Evolutionary conservation across 92 coral and sea anemone genomes (phyloP).

Genomic region (Siderastrea siderea): DNA sequence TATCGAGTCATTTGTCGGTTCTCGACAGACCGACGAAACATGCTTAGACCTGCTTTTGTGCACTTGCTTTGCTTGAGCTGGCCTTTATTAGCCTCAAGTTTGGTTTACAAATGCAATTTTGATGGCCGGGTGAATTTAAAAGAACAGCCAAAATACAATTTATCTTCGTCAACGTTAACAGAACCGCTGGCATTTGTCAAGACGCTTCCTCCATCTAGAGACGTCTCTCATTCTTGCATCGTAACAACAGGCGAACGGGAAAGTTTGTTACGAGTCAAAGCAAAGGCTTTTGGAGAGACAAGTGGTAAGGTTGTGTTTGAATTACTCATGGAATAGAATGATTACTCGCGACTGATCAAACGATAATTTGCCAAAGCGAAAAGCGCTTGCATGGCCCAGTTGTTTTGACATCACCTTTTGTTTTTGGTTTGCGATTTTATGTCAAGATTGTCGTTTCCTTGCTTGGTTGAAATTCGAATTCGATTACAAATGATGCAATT

Average conservation of each 20-base stretch:
- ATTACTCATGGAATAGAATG: neutral
- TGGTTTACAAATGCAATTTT: slow-evolving; percentile 37
- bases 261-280: slow-evolving; percentile 41
- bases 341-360: neutral
- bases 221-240: slow-evolving; percentile 19
- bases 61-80: neutral
- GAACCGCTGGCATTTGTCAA: neutral
- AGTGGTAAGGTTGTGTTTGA: slow-evolving; percentile 7
- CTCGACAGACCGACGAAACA: neutral
- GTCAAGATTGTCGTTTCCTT: neutral
- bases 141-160: neutral
- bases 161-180: neutral
- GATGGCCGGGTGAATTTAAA: neutral
- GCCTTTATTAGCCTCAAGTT: slow-evolving; percentile 17
- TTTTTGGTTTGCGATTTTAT: too few species aligned
- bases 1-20: neutral
- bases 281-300: slow-evolving; percentile 19
- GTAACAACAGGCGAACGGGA: slow-evolving; percentile 14
- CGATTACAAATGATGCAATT: neutral
- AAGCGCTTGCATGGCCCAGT: neutral
- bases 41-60: slow-evolving; percentile 3
- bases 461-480: neutral
- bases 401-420: neutral
- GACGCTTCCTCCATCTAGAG: slow-evolving; percentile 30
- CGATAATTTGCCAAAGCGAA: too few species aligned